Percentiles rank a stretch among this genome's conserved stretches.
These are phyloP conservation scores for Hyalella azteca DNA, from an alignment of 2,888 invertebrate species.

Conservation along the genomic window DNA sequence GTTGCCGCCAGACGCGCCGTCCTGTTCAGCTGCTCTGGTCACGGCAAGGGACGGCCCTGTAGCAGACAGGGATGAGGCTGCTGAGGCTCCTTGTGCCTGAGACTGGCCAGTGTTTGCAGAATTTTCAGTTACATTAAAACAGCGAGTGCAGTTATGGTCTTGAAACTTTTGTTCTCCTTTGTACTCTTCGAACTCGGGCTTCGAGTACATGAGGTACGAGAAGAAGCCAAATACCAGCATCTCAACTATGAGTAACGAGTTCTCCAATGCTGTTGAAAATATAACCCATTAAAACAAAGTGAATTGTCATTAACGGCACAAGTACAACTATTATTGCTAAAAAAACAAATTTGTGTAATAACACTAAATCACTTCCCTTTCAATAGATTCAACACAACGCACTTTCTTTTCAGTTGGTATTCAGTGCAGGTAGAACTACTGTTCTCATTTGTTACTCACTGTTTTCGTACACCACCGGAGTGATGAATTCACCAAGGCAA, in stretches of 20 bases:
- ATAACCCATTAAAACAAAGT: not conserved
- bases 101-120: too few relatives aligned
- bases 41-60: too few relatives aligned
- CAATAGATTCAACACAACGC: not conserved
- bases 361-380: too few relatives aligned
- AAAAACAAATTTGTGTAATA: too few relatives aligned
- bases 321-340: too few relatives aligned
- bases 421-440: not conserved
- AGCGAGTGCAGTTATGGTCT: too few relatives aligned
- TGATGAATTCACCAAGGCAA: slow-evolving; percentile 41
- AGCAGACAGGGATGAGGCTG: too few relatives aligned
- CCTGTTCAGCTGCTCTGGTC: too few relatives aligned
- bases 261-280: slow-evolving; percentile 43
- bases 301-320: not conserved
- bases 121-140: too few relatives aligned
- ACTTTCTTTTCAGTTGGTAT: not conserved
- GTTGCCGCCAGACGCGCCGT: too few relatives aligned
- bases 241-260: slow-evolving; percentile 38
- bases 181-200: not conserved
- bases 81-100: too few relatives aligned
- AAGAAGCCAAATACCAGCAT: slow-evolving; percentile 41
- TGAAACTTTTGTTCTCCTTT: too few relatives aligned
- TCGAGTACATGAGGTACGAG: slow-evolving; percentile 37
- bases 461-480: slow-evolving; percentile 44
- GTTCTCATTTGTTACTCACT: slow-evolving; percentile 46